Evolutionary conservation across 2,113 vertebrate genomes (phyloP).

Genomic region (Gallinago media): DNA sequence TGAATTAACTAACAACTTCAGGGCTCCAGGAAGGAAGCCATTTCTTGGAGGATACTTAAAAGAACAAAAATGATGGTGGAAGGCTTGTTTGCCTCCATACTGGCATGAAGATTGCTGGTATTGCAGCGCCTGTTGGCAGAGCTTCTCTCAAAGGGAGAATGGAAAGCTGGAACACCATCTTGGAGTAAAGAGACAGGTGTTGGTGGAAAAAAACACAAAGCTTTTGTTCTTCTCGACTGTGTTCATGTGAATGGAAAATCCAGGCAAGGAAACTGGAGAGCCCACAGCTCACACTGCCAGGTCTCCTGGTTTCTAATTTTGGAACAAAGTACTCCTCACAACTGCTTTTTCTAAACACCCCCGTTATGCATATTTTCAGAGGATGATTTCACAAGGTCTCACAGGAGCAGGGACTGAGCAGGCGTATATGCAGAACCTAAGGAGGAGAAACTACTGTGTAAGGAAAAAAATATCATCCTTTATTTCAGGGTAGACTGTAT

Average conservation of each 20-base stretch:
- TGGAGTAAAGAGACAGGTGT: constrained; percentile 34
- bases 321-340: constrained; percentile 22
- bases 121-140: not conserved
- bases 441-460: not conserved
- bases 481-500: not conserved
- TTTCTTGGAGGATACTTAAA: not conserved
- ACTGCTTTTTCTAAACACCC: not conserved
- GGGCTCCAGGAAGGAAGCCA: not conserved
- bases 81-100: not conserved
- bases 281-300: constrained; percentile 3
- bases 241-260: constrained; percentile 51
- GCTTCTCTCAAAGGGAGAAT: not conserved
- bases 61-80: not conserved
- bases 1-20: not conserved
- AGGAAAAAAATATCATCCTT: not conserved
- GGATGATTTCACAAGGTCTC: constrained; percentile 9
- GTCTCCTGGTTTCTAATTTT: constrained; percentile 45
- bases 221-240: constrained; percentile 29
- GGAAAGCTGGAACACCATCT: constrained; percentile 37
- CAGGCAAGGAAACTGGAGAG: constrained; percentile 32
- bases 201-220: not conserved
- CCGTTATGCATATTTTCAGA: not conserved
- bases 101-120: not conserved
- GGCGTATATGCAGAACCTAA: not conserved
- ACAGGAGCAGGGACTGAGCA: not conserved